A percentile compares a stretch with the other conserved stretches of the same genome.
phyloP scores from a whole-genome alignment of 1,140 invertebrate genomes.

The Diuraphis noxia region DNA sequence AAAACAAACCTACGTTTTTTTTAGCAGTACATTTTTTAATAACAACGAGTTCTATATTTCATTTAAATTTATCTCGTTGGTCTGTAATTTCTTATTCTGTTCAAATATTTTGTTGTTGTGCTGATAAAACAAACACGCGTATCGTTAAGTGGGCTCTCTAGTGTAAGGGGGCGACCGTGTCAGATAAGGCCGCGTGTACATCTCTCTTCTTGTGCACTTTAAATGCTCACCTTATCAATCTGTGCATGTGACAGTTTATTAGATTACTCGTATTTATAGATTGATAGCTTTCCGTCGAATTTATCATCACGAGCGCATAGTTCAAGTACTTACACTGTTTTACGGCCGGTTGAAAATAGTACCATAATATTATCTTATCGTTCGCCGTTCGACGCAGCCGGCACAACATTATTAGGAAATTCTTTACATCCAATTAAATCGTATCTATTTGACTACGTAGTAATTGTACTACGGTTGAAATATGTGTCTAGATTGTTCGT shows the following conservation, averaged over 20 bases:
- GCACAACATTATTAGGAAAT: neutral
- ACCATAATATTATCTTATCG: slow-evolving; percentile 15
- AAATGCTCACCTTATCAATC: neutral
- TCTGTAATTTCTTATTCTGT: neutral
- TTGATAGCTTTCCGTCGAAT: slow-evolving; percentile 5
- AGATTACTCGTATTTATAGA: slow-evolving; percentile 24
- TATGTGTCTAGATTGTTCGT: neutral
- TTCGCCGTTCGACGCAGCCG: neutral
- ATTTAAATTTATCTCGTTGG: neutral
- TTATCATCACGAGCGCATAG: slow-evolving; percentile 18
- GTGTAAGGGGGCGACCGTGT: neutral
- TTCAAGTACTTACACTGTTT: slow-evolving; percentile 32
- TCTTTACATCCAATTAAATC: neutral
- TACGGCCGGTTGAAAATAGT: slow-evolving; percentile 26
- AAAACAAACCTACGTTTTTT: neutral
- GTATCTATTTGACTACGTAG: neutral
- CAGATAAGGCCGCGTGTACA: slow-evolving; percentile 30
- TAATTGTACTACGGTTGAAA: neutral
- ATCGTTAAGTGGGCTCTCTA: neutral
- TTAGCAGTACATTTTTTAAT: neutral
- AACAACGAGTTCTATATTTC: neutral
- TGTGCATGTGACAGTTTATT: slow-evolving; percentile 36
- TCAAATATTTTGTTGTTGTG: slow-evolving; percentile 19
- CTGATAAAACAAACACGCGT: neutral
- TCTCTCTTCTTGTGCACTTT: neutral